Evolutionary conservation across 2,888 invertebrate species (phyloP).

Genomic region (Pherbina coryleti): DNA sequence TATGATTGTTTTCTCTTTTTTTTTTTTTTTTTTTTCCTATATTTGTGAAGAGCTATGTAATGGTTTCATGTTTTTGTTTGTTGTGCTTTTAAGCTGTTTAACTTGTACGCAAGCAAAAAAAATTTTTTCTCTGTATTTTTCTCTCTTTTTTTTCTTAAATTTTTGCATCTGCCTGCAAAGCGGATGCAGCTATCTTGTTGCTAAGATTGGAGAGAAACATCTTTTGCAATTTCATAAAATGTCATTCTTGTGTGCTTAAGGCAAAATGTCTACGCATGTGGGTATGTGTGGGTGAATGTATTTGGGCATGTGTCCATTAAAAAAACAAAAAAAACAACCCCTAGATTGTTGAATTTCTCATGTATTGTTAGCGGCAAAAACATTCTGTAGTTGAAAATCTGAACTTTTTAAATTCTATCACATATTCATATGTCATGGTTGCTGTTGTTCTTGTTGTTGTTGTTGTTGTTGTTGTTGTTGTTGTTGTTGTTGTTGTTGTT

Average conservation of each 20-base stretch:
- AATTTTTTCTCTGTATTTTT: conserved; percentile 25
- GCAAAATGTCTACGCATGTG: conserved; percentile 11
- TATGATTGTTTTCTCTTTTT: background rate
- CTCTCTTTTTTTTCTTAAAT: conserved; percentile 1
- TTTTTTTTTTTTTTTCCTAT: background rate
- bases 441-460: no score
- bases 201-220: background rate
- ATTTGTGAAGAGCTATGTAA: background rate
- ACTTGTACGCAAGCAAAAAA: background rate
- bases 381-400: no score
- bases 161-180: background rate
- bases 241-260: conserved; percentile 30
- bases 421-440: no score
- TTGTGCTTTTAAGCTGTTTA: background rate
- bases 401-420: no score
- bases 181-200: background rate
- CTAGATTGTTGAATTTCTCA: background rate
- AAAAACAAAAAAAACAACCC: background rate
- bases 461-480: no score
- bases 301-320: background rate
- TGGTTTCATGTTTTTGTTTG: conserved; percentile 2
- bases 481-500: no score
- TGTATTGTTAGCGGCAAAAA: no score
- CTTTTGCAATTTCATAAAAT: conserved; percentile 29
- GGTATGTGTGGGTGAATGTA: background rate